Evolutionary conservation across 2,888 invertebrate species (phyloP), one percentile per base, ranked within the genome.

Genomic region (Iselma pallidipennis): DNA sequence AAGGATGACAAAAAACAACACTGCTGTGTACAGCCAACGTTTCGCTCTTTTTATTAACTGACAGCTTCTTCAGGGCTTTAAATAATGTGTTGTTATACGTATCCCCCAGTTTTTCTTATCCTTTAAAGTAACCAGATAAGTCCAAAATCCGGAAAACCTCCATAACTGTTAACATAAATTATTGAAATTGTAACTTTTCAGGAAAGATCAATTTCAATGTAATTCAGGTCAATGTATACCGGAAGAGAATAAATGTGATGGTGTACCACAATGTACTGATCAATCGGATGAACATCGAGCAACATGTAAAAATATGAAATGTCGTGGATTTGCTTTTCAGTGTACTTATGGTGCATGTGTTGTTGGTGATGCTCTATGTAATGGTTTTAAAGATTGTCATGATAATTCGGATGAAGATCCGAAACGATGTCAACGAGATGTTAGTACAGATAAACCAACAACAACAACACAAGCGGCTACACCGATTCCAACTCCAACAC

Each of bases 341-440:
- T 78, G 79, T 56, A 67, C 69, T 10, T 78, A 78, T 58, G 79
- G 79, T 7, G 78, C 76, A 4, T 79, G 78, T 63, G 70, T 78
- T 5, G 59, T 64, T 14, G 83, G 84, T 2, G 83, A 84, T 19
- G 78, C 82, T 0, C 78, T 81, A 50, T 90, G 90, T 66, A 83
- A 86, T 66, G 83, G 83, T 0, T 64, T 76, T 6, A 65, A 74
- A 50, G 82, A 86, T 57, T 86, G 86, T 66, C 70, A 78, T 4
- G 86, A 86, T 61, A 80, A 79, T 31, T 85, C 85, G 3, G 86
- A 86, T 70, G 86, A 86, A 67, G 63, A 58, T 49, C 59, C 60
- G 7, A 31, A 45, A 3, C 29, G 49, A 25, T 70, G 60, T 28
- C 53, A 31, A 33, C 49, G 50, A 4, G 52, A 62, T 19, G n/a